These are phyloP conservation scores for Cerceris ruficornis DNA, from an alignment of 2,888 invertebrate species.

Conservation along the genomic window DNA sequence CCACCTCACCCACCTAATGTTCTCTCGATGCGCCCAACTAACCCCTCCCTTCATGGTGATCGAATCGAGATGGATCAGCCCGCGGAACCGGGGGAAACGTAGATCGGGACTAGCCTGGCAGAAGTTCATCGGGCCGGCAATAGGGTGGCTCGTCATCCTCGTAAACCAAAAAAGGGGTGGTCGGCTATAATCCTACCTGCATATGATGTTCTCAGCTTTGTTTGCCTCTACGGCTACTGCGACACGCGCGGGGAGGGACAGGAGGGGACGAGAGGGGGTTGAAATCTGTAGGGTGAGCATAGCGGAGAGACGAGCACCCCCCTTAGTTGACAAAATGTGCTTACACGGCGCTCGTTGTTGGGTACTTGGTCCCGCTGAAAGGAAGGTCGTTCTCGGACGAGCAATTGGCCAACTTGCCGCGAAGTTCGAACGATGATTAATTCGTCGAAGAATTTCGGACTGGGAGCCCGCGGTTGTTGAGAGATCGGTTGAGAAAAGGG, in stretches of 20 bases:
- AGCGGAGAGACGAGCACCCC: slow-evolving; percentile 3
- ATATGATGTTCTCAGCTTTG: slow-evolving; percentile 79
- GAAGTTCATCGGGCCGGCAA: slow-evolving; percentile 68
- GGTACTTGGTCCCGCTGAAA: background rate
- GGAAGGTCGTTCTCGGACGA: background rate
- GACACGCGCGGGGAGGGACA: slow-evolving; percentile 68
- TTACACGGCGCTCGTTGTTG: slow-evolving; percentile 60
- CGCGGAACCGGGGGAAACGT: slow-evolving; percentile 27
- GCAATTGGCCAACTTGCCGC: background rate
- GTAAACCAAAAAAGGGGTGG: slow-evolving; percentile 76
- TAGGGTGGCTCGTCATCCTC: slow-evolving; percentile 71
- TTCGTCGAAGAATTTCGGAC: background rate
- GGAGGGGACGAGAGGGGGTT: background rate
- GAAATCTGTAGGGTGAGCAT: background rate
- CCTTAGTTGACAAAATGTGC: slow-evolving; percentile 63
- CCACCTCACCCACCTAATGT: slow-evolving; percentile 17
- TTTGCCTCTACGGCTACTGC: slow-evolving; percentile 66
- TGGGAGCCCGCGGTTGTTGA: background rate
- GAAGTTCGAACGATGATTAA: background rate
- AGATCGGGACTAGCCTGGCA: slow-evolving; percentile 64
- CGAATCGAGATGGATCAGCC: slow-evolving; percentile 30
- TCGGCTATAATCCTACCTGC: slow-evolving; percentile 81
- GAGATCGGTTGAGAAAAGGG: too few species aligned
- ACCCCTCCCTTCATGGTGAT: slow-evolving; percentile 28
- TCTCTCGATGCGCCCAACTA: slow-evolving; percentile 27